Evolutionary conservation across 2,113 vertebrate species (phyloP).

Genomic region (Balaenoptera acutorostrata): DNA sequence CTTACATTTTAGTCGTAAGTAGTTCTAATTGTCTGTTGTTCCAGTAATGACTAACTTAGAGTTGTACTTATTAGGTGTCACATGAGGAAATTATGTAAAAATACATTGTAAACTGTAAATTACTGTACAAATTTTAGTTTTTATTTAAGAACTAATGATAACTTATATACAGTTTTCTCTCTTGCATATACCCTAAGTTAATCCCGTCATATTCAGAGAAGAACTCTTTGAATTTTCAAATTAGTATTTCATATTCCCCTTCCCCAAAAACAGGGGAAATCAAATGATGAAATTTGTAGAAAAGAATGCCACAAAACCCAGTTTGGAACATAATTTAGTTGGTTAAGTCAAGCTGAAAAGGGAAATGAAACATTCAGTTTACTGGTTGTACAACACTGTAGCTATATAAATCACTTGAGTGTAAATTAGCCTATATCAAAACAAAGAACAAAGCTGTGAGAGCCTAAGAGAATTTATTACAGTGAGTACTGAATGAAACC

Average conservation of each 20-base stretch:
- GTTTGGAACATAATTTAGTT: neutral
- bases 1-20: neutral
- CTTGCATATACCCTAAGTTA: neutral
- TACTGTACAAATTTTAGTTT: neutral
- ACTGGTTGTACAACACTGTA: neutral
- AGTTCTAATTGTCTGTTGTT: neutral
- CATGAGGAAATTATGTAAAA: neutral
- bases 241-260: neutral
- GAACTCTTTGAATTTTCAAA: neutral
- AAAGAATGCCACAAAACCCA: neutral
- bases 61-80: neutral
- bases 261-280: neutral
- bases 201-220: neutral
- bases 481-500: neutral
- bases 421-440: neutral
- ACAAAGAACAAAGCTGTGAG: neutral
- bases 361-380: neutral
- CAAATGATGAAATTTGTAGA: neutral
- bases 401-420: neutral
- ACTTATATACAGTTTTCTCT: neutral
- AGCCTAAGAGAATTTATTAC: neutral
- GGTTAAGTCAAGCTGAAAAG: neutral
- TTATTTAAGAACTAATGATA: neutral
- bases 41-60: neutral
- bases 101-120: neutral